Base-by-base conservation (phyloP, 2,113 vertebrate species). In the Carassius gibelio region DNA sequence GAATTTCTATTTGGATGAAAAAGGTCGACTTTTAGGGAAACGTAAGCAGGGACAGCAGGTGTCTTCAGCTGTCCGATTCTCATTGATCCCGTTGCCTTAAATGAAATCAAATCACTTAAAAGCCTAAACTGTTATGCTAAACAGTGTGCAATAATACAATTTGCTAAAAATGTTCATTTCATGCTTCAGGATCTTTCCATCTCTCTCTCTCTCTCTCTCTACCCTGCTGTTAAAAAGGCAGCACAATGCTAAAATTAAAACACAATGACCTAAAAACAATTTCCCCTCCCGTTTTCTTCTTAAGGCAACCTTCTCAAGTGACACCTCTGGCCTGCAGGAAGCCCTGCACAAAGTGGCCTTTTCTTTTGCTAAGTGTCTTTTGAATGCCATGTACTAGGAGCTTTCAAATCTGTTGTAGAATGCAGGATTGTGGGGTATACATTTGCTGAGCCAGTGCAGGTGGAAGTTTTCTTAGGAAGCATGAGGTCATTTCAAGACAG, bases 401-500 rank as follows among this genome's bases (percentile, higher is more conserved):
- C 45, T 75, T n/a, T 75, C 11, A 30, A 38, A 78, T 19, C 19
- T 78, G 42, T 26, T 8, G 72, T 1, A 75, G 10, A 26, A 75
- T 50, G 17, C 30, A 8, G 81, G 38, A 59, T 79, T 78, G 26
- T 69, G 57, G 66, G 79, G 68, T 68, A 8, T 52, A 34, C 50
- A 8, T 82, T 36, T 80, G 8, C 23, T 66, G 15, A 66, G 21
- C 78, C 78, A 66, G 38, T 26, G 66, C 81, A 82, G 81, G 66
- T 79, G 68, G 57, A 80, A 13, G 84, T 75, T 71, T 34, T 90
- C 71, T 89, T 83, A 50, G 86, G 87, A 81, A 87, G 87, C 78
- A 88, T 26, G 38, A 92, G 85, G 88, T 90, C 75, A 14, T 74
- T 64, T 80, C 66, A 87, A 77, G 64, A 87, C 81, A 72, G 82